Evolutionary conservation across 2,113 vertebrate species (phyloP).

Genomic region (Syngnathoides biaculeatus): DNA sequence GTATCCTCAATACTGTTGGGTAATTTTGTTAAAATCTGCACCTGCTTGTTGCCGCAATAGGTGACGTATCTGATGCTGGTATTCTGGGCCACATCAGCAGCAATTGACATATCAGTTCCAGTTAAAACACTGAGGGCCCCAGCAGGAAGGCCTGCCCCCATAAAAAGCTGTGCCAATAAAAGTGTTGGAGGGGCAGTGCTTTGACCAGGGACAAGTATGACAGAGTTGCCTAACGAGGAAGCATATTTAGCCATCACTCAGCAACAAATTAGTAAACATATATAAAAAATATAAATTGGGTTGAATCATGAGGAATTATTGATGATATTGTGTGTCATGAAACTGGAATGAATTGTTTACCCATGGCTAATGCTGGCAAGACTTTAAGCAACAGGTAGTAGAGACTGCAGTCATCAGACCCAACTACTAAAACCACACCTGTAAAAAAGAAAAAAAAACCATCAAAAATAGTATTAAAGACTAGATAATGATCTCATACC

Average conservation of each 20-base stretch:
- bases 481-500: neutral
- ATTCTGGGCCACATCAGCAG: constrained; percentile 54
- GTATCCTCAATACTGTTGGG: neutral
- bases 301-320: neutral
- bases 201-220: constrained; percentile 62
- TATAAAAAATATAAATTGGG: neutral
- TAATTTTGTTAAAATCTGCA: neutral
- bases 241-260: neutral
- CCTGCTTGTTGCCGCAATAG: constrained; percentile 70
- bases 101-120: constrained; percentile 53
- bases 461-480: neutral
- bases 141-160: constrained; percentile 64
- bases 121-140: constrained; percentile 71
- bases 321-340: neutral
- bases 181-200: constrained; percentile 52
- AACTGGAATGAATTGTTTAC: constrained; percentile 44
- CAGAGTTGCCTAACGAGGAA: constrained; percentile 66
- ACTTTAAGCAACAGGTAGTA: constrained; percentile 68
- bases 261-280: too few relatives aligned
- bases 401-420: constrained; percentile 66
- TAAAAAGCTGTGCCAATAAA: constrained; percentile 68
- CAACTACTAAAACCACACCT: constrained; percentile 70
- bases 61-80: constrained; percentile 48
- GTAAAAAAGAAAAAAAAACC: constrained; percentile 2
- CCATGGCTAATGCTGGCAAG: constrained; percentile 72